Percentiles rank a stretch among this genome's conserved stretches.
Evolutionary conservation across 2,797 vertebrate genomes (phyloP).

Genomic region (Syngnathus rostellatus): DNA sequence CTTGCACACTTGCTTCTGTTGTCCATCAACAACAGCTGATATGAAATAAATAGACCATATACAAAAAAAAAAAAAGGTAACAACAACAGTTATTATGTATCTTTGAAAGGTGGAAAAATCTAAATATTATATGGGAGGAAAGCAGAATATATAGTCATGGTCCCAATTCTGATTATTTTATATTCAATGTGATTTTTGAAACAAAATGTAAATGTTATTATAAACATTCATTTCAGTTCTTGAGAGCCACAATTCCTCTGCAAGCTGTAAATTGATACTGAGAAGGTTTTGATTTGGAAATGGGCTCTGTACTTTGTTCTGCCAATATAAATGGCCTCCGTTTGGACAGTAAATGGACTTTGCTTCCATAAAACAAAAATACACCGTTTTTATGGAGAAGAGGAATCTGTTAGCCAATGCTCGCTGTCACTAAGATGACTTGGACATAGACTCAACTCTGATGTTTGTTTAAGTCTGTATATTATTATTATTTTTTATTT

Average conservation of each 20-base stretch:
- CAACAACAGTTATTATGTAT: no score
- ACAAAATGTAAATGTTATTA: not conserved
- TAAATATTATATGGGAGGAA: no score
- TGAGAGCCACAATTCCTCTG: not conserved
- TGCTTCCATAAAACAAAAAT: conserved; percentile 30
- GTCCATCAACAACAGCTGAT: conserved; percentile 53
- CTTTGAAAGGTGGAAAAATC: not conserved
- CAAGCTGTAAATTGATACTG: not conserved
- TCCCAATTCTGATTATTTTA: not conserved
- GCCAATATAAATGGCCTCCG: not conserved
- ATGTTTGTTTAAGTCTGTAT: not conserved
- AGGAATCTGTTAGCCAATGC: not conserved
- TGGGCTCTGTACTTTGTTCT: conserved; percentile 5
- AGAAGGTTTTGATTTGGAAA: not conserved
- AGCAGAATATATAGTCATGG: not conserved
- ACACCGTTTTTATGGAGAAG: conserved; percentile 8
- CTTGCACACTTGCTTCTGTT: conserved; percentile 40
- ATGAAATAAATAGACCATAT: conserved; percentile 21
- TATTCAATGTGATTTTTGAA: not conserved
- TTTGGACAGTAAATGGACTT: conserved; percentile 21
- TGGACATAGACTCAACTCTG: not conserved
- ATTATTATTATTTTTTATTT: no score
- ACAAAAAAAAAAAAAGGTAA: not conserved
- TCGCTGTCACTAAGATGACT: not conserved
- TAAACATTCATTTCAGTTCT: not conserved